Evolutionary conservation across 2,888 invertebrate genomes (phyloP).

Genomic region (Drepanosiphum platanoidis): DNA sequence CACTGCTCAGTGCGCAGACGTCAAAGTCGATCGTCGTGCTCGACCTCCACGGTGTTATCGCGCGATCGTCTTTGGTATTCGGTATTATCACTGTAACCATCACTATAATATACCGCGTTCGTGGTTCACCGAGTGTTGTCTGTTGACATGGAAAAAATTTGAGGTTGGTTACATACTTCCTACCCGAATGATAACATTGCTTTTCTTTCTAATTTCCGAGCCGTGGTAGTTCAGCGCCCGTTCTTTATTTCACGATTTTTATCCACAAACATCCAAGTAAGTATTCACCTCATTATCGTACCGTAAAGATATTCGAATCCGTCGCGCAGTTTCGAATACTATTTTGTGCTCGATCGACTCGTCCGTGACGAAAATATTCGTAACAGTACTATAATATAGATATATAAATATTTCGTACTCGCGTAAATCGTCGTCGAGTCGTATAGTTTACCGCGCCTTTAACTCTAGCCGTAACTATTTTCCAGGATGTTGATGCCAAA

Average conservation of each 20-base stretch:
- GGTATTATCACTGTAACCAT: not conserved
- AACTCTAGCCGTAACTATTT: constrained; percentile 64
- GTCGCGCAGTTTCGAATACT: not conserved
- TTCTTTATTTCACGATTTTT: constrained; percentile 3
- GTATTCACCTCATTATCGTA: not conserved
- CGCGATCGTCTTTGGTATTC: not conserved
- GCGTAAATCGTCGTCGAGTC: too few species aligned
- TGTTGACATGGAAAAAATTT: constrained; percentile 38
- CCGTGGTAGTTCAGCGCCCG: not conserved
- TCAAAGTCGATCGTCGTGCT: too few species aligned
- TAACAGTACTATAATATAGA: not conserved
- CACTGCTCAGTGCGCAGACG: not conserved
- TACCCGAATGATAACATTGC: constrained; percentile 44
- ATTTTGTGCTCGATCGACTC: not conserved
- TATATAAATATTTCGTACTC: not conserved
- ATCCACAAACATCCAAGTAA: constrained; percentile 59
- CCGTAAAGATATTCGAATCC: not conserved
- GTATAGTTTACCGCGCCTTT: not conserved
- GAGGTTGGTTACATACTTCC: constrained; percentile 28
- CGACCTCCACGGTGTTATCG: too few species aligned
- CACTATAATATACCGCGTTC: not conserved
- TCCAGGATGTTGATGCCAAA: constrained; percentile 99
- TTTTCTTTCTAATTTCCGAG: constrained; percentile 16
- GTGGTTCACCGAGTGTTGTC: not conserved
- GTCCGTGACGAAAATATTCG: constrained; percentile 9